Evolutionary conservation across 2,888 invertebrate genomes (phyloP), one percentile per base, ranked within the genome.

Genomic region (Serripes groenlandicus): DNA sequence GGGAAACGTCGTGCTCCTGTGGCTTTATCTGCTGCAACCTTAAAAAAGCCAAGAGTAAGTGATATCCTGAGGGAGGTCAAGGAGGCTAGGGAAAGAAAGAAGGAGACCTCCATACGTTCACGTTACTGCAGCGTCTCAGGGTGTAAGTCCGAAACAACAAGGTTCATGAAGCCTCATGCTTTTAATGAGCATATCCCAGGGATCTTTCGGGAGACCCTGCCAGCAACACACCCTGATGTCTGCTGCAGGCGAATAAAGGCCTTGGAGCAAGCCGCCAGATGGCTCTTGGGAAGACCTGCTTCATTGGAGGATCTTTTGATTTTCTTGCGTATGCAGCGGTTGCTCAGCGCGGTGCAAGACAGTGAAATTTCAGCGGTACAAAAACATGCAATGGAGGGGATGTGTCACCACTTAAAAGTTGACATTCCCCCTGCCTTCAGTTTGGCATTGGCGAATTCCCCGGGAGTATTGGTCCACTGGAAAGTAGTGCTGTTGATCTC

Each of bases 401-500:
- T 66, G 21, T 66, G 66, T 23, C 3, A 32, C 15, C 37, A 37
- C 23, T 35, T 66, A 11, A 32, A 66, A 15, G 18, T 23, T 3
- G 23, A 64, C n/a, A n/a, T 30, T 2, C 75, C 75, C 18, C 21
- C 2, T 30, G 34, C 42, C 3, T 75, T 66, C 42, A 34, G 7
- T 30, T n/a, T 75, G 34, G 66, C 42, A 2, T 28, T 32, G 2
- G 34, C 35, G 23, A 66, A 66, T n/a, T 75, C 75, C n/a, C 64
- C 49, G 3, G 75, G 26, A 0, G 35, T 75, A 26, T 23, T 75
- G 32, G 26, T 75, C 4, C 75, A 75, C 26, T 75, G 75, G 75
- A 64, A 66, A 28, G 66, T 60, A 3, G 1, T 75, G 3, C 34
- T 66, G 5, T 49, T 75, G 21, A 54, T 75, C 5, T 26, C 28